A percentile compares a stretch with the other conserved stretches of the same genome.
Evolutionary conservation across 2,888 invertebrate genomes (phyloP).

Genomic region (Dynastes grantii): DNA sequence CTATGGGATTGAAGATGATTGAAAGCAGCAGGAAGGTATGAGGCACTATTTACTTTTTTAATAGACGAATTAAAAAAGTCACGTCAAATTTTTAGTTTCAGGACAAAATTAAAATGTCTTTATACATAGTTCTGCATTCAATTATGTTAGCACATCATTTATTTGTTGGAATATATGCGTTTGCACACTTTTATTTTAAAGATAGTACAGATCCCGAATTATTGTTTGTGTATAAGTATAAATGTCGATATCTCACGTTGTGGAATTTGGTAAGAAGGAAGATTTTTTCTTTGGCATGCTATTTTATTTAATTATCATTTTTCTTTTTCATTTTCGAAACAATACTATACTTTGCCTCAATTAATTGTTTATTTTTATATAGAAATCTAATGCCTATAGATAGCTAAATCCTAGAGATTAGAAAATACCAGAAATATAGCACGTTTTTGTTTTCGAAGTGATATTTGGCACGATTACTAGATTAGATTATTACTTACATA

Average conservation of each 20-base stretch:
- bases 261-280: conserved; percentile 54
- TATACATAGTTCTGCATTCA: not conserved
- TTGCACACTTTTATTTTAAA: conserved; percentile 19
- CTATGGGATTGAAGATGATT: too few species aligned
- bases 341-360: too few species aligned
- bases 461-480: too few species aligned
- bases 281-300: too few species aligned
- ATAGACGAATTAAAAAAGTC: not conserved
- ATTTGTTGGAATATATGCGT: conserved; percentile 20
- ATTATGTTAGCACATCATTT: conserved; percentile 42
- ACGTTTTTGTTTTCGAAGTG: not conserved
- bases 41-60: too few species aligned
- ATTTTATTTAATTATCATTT: not conserved
- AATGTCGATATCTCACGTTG: conserved; percentile 52
- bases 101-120: not conserved
- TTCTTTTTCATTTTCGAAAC: not conserved
- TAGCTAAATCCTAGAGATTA: too few species aligned
- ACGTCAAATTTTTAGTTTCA: not conserved
- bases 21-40: too few species aligned
- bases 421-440: not conserved
- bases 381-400: too few species aligned
- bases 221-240: conserved; percentile 48
- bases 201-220: conserved; percentile 36
- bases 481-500: too few species aligned
- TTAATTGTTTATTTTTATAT: too few species aligned